Base-by-base conservation (phyloP, 2,113 vertebrate species). In the Shinisaurus crocodilurus region DNA sequence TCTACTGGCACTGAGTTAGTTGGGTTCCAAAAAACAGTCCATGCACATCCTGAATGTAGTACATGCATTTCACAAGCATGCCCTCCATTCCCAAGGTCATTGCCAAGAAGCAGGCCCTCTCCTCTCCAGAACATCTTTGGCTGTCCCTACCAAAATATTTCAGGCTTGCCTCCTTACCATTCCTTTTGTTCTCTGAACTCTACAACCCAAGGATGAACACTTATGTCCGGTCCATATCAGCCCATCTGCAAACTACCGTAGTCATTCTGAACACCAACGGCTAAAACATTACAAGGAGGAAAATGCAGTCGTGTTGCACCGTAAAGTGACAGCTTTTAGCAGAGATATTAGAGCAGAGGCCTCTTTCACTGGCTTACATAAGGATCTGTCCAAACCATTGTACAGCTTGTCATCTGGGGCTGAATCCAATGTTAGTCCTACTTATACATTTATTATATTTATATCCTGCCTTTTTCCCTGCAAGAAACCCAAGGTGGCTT, bases 181-280 rank as follows among this genome's bases (percentile, higher is more conserved):
- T 32, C 25, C 16, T 18, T 57, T 48, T 57, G 37, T 32, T 75
- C 20, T 57, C 50, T 70, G 34, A 43, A 5, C 81, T 88, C 79
- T 34, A 81, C 13, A 48, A 6, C 5, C 81, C 23, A 1, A n/a
- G 0, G 7, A 54, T 84, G 29, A 23, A 0, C 0, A 3, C 0
- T n/a, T 77, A 65, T 34, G 45, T 45, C 27, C 32, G 34, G 18
- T 65, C 16, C 57, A 18, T 77, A 63, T 32, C 27, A 34, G 32
- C 16, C 37, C 34, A 32, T 76, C 57, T 32, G 40, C 2, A 43
- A 23, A 60, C 37, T 60, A 63, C 6, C 18, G 16, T 74, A 18
- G 29, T 6, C 37, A 84, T 65, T 69, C 54, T 77, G 57, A 54
- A 45, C 20, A 54, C 25, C 72, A 76, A 77, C 40, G 16, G 43